Evolutionary conservation across 2,113 vertebrate species (phyloP).

Genomic region (Dolichotis patagonum): DNA sequence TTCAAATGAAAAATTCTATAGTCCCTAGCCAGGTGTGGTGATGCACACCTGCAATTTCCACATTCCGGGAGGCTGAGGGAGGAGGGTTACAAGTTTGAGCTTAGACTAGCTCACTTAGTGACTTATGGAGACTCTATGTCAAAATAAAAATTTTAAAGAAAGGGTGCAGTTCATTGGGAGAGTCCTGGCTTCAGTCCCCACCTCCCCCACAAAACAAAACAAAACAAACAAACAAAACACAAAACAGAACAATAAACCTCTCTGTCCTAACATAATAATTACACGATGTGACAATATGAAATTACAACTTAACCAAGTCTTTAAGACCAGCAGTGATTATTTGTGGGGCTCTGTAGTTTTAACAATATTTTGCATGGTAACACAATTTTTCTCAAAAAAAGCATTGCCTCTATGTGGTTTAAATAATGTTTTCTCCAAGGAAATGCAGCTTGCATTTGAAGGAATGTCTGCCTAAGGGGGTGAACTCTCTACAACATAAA

Average conservation of each 20-base stretch:
- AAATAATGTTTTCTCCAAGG: conserved; percentile 44
- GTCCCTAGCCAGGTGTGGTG: background rate
- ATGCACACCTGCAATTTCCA: background rate
- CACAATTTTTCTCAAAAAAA: background rate
- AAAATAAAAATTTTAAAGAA: background rate
- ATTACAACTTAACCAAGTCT: background rate
- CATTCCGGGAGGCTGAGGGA: background rate
- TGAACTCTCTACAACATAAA: background rate
- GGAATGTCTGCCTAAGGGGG: background rate
- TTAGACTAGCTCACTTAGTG: background rate
- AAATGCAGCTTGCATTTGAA: conserved; percentile 22
- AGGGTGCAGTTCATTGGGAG: background rate
- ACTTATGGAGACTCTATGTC: background rate
- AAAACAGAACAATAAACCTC: background rate
- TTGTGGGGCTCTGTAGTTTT: background rate
- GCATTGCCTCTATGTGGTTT: background rate
- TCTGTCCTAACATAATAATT: conserved; percentile 11
- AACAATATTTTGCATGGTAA: background rate
- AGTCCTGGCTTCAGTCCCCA: background rate
- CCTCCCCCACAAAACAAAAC: too few relatives aligned
- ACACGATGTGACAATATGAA: conserved; percentile 13
- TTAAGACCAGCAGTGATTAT: background rate
- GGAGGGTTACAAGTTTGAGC: background rate
- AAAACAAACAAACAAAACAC: background rate
- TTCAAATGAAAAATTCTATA: conserved; percentile 18